Evolutionary conservation across 2,888 invertebrate species (phyloP).

Genomic region (Altica lythri): DNA sequence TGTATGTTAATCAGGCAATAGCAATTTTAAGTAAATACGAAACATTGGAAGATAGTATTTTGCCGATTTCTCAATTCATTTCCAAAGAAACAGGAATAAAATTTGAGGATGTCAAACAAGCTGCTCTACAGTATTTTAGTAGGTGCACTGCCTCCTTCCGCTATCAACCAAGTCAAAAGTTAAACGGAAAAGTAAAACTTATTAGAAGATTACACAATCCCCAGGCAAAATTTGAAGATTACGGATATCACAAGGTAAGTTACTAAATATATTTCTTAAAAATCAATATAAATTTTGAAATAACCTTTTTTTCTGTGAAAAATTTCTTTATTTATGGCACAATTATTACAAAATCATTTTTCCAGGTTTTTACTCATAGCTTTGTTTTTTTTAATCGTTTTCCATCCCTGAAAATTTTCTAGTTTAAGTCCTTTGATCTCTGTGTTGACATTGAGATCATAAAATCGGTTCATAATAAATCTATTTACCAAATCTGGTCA

Average conservation of each 20-base stretch:
- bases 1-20: constrained; percentile 5
- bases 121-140: constrained; percentile 27
- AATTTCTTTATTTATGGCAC: too few relatives aligned
- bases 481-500: too few relatives aligned
- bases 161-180: constrained; percentile 27
- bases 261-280: neutral
- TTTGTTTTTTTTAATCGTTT: neutral
- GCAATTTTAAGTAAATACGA: neutral
- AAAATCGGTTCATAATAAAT: too few relatives aligned
- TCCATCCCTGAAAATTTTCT: neutral
- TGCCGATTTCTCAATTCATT: constrained; percentile 14
- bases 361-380: neutral
- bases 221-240: constrained; percentile 27
- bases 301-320: too few relatives aligned
- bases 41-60: neutral
- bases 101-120: constrained; percentile 4
- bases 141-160: constrained; percentile 26
- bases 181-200: constrained; percentile 29
- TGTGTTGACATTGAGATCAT: too few relatives aligned
- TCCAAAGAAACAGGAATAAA: constrained; percentile 23
- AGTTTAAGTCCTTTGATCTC: neutral
- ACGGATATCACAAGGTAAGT: constrained; percentile 33
- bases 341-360: too few relatives aligned
- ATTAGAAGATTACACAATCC: constrained; percentile 25
- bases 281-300: neutral